Conservation (phyloP, 2,113 vertebrate species). For the Anhinga rufa region DNA sequence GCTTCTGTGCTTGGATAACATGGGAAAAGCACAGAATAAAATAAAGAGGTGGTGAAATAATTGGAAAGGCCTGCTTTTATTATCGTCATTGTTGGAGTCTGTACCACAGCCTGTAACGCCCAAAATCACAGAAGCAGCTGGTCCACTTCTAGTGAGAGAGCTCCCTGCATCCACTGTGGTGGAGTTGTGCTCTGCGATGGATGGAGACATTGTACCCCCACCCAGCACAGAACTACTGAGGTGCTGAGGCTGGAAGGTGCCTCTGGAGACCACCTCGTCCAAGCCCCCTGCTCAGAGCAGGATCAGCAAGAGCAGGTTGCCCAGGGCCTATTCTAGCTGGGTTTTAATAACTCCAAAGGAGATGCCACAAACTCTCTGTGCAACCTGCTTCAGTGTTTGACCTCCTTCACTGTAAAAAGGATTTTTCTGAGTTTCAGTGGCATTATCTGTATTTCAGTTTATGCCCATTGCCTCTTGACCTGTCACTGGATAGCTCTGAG, state of each 20-base stretch:
- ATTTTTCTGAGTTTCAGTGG: neutral
- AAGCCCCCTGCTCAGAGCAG: neutral
- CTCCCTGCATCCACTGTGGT: neutral
- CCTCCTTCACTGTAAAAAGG: neutral
- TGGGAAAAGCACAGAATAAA: constrained; percentile 15
- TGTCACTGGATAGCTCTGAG: neutral
- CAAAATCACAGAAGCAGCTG: neutral
- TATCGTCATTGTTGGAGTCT: neutral
- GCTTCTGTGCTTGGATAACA: neutral
- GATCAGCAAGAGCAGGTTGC: neutral
- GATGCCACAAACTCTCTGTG: neutral
- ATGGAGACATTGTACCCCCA: neutral
- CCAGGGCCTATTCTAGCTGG: neutral
- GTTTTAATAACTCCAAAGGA: neutral
- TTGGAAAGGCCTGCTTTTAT: constrained; percentile 6
- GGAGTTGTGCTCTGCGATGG: neutral
- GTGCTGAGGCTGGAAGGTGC: neutral
- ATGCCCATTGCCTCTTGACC: neutral
- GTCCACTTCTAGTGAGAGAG: neutral
- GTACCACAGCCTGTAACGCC: neutral
- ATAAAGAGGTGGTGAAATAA: constrained; percentile 5
- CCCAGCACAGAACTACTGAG: neutral
- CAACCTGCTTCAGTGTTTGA: neutral
- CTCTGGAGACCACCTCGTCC: neutral
- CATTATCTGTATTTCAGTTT: neutral